Base-by-base conservation (phyloP, 2,888 invertebrate species). In the Lumbricus terrestris region DNA sequence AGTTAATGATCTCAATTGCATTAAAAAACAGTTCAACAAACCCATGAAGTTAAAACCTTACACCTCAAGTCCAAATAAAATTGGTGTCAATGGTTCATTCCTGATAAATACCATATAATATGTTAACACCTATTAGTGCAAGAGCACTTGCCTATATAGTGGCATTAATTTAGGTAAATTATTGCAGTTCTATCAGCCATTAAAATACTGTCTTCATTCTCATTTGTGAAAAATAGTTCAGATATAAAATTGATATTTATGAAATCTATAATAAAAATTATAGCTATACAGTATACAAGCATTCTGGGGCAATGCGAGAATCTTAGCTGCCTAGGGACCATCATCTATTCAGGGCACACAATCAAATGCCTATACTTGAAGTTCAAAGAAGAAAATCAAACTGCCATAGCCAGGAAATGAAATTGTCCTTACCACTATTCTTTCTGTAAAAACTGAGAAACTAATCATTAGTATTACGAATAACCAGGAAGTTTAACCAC, bases 131-230 rank as follows among this genome's bases (percentile, higher is more conserved):
- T 69, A 69, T 69, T n/a, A 69, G 11, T 69, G 69, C 47, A 47
- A 47, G 11, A 47, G 47, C 47, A 47, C 47, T 47, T 47, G 18
- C 18, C 47, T 47, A n/a, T n/a, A n/a, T n/a, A 47, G 47, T 47
- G 23, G 47, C 47, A 47, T 23, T 23, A 47, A 8, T 54, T 23
- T 54, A 2, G 20, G n/a, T n/a, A 47, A 47, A 47, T 47, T 47
- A 69, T 69, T 69, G 69, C 69, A 69, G 69, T 69, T 69, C 69
- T n/a, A 69, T 69, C 69, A 69, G 69, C 69, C 69, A 69, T n/a
- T 69, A 69, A 69, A 69, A 69, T 23, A 69, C 69, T 69, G 69
- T 69, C 6, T n/a, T 69, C 13, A 16, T 69, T 69, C 11, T 47
- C 20, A 20, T 47, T 20, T 47, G 20, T 47, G 29, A 69, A n/a